These are phyloP conservation scores for Merops nubicus DNA, from an alignment of 2,113 vertebrate genomes.

Conservation along the genomic window DNA sequence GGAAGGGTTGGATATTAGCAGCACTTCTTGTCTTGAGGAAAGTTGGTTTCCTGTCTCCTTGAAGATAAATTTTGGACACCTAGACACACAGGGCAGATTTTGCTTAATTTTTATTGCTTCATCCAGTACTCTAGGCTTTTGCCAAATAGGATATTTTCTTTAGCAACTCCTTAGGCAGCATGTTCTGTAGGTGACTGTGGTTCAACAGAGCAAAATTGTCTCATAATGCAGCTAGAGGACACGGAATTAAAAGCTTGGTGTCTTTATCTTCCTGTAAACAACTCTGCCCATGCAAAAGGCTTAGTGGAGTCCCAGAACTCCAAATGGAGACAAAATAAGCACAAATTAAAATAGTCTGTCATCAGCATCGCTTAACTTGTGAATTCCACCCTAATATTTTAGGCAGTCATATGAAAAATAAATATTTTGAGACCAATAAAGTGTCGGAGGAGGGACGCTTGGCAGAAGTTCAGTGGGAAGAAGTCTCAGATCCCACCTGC, in stretches of 20 bases:
- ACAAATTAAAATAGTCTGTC: neutral
- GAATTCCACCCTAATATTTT: neutral
- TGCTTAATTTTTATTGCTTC: neutral
- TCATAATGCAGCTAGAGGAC: neutral
- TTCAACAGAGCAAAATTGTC: neutral
- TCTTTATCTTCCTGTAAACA: neutral
- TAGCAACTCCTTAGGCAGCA: neutral
- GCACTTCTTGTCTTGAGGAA: neutral
- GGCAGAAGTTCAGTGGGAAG: neutral
- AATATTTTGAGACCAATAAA: neutral
- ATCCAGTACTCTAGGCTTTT: neutral
- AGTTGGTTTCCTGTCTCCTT: neutral
- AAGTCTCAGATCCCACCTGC: neutral
- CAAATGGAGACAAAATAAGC: neutral
- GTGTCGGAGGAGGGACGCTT: neutral
- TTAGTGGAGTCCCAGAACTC: neutral
- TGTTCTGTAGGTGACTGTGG: neutral
- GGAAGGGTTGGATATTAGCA: neutral
- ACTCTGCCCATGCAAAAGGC: neutral
- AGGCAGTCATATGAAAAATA: neutral
- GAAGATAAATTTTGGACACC: neutral
- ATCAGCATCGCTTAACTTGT: neutral
- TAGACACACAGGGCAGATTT: neutral
- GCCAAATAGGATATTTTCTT: neutral
- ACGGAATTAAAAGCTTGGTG: neutral